Base-by-base conservation (phyloP, 2,888 invertebrate genomes). In the Lucinisca nassula region DNA sequence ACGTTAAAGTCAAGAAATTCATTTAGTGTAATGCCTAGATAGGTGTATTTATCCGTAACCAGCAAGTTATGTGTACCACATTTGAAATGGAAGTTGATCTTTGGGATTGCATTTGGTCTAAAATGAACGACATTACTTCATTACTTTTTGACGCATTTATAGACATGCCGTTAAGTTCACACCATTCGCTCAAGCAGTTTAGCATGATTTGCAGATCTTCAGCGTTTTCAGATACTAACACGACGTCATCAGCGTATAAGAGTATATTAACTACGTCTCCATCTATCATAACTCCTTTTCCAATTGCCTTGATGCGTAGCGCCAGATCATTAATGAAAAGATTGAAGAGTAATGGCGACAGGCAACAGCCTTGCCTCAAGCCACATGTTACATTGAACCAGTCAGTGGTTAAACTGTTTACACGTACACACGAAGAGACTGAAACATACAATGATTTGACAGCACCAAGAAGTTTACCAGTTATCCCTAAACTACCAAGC, bases 111-210 rank as follows among this genome's bases (percentile, higher is more conserved):
- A 74, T 37, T 32, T 27, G 81, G 79, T 30, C 79, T 49, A 40
- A 86, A 86, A 49, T 86, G 79, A 2, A 79, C 58, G 70, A 84
- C 61, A 38, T 84, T 80, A 32, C 80, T 74, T 81, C 61, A 38
- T 84, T 80, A 32, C 80, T 74, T 81, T 87, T 87, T 10, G 27
- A 49, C 30, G n/a, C 55, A 61, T 81, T 87, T 24, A 89, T 49
- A 38, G 38, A 24, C 67, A 83, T 51, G 10, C 37, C 49, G 75
- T 77, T 80, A 10, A 17, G 1, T 10, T 10, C 21, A 61, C 80
- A 80, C 85, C 88, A 88, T 17, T 32, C 30, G 79, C 51, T 61
- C 27, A 88, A 61, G 17, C 6, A 27, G 76, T 82, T 38, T 35
- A 85, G n/a, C 51, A 85, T 49, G 17, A 30, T 12, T 32, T 85